These are phyloP conservation scores for Drosophila pseudoobscura DNA, from an alignment of 1,140 invertebrate genomes.

Conservation along the genomic window DNA sequence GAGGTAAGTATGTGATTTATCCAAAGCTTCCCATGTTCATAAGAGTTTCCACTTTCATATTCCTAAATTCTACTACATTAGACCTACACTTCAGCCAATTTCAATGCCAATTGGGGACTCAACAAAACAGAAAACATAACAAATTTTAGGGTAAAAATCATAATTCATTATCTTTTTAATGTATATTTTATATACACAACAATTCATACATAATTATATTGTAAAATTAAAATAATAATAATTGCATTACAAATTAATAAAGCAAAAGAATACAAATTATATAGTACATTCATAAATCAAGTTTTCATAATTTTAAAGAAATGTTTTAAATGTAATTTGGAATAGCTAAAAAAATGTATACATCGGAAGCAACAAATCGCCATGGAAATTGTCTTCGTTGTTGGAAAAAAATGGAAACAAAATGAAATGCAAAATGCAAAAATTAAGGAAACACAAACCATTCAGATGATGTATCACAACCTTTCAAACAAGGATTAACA, in stretches of 20 bases:
- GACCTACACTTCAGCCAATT: neutral
- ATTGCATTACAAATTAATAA: conserved; percentile 77
- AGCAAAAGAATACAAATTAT: conserved; percentile 60
- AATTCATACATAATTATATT: conserved; percentile 70
- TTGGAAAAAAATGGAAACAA: conserved; percentile 2
- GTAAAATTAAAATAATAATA: conserved; percentile 70
- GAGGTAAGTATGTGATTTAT: conserved; percentile 16
- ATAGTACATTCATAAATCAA: conserved; percentile 55
- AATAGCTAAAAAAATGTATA: conserved; percentile 40
- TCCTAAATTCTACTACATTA: conserved; percentile 1
- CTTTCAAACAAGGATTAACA: conserved; percentile 75
- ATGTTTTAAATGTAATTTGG: conserved; percentile 36
- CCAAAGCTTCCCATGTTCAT: conserved; percentile 6
- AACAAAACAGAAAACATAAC: conserved; percentile 1
- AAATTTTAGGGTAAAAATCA: conserved; percentile 58
- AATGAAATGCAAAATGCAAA: conserved; percentile 32
- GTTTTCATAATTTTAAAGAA: conserved; percentile 36
- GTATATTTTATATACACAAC: conserved; percentile 82
- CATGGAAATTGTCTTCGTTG: conserved; percentile 46
- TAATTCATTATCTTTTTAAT: conserved; percentile 69
- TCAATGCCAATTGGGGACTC: neutral
- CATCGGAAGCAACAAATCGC: conserved; percentile 59
- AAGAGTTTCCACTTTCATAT: conserved; percentile 4
- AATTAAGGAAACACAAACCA: conserved; percentile 75
- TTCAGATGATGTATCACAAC: conserved; percentile 71